These are phyloP conservation scores for Hypomesus transpacificus DNA, from an alignment of 2,113 vertebrate species.

Conservation along the genomic window DNA sequence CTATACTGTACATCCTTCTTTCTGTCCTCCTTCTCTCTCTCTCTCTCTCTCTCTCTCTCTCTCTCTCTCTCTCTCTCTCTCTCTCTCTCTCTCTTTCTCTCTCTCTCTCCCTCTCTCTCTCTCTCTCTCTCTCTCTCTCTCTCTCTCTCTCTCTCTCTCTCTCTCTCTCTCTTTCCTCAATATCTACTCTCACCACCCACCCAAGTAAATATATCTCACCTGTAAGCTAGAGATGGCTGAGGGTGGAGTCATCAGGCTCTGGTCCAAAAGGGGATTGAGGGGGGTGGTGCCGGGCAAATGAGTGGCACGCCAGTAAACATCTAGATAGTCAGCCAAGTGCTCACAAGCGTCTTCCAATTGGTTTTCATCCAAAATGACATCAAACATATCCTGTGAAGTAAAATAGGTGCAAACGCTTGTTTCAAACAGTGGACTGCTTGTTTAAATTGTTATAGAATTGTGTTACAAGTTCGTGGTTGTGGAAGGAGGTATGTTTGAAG, in stretches of 20 bases:
- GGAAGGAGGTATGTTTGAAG: too few species aligned
- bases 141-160: too few species aligned
- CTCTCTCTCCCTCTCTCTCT: too few species aligned
- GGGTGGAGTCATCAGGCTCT: conserved; percentile 78
- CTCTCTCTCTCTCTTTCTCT: neutral
- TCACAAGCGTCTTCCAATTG: conserved; percentile 93
- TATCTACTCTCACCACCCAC: neutral
- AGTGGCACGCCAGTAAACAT: conserved; percentile 93
- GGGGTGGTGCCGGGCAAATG: conserved; percentile 79
- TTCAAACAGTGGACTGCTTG: too few species aligned
- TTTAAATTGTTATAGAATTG: rapidly evolving
- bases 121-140: too few species aligned
- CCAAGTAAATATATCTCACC: conserved; percentile 61
- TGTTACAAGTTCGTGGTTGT: too few species aligned
- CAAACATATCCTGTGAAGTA: conserved; percentile 83
- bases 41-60: neutral
- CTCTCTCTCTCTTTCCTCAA: neutral
- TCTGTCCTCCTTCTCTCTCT: neutral
- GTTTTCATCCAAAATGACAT: conserved; percentile 96
- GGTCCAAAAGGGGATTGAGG: conserved; percentile 74
- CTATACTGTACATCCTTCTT: too few species aligned
- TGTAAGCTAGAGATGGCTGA: conserved; percentile 84
- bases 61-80: neutral
- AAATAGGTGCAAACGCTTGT: conserved; percentile 11
- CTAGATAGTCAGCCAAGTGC: conserved; percentile 90